Base-by-base conservation (phyloP, 2,888 invertebrate species). In the Junonia oenone region DNA sequence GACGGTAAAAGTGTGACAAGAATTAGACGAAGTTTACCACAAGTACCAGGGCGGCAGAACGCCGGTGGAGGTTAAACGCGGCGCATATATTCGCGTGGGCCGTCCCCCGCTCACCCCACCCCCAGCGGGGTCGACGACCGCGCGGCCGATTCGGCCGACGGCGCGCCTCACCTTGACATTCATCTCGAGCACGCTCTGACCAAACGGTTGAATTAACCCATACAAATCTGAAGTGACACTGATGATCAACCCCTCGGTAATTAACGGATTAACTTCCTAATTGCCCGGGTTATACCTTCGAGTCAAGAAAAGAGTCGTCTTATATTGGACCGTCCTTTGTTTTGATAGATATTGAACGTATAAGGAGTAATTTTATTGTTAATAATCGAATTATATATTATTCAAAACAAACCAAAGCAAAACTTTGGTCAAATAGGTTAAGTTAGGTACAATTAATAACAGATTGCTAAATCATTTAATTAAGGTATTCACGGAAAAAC, bases 101-200 rank as follows among this genome's bases (percentile, higher is more conserved):
- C 79, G 82, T 69, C 75, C 76, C 76, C 78, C 80, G 60, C 69
- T 75, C 61, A 45, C 71, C 71, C 45, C 68, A 60, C 70, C 71
- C 72, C 66, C 68, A 66, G 61, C 69, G 67, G 78, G 90, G 86
- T 89, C 88, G 81, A 82, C 75, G 88, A 84, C 87, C 80, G 76
- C 79, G 77, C 80, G 76, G 85, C 81, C 86, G 86, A 83, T 87
- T 88, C 86, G 88, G 88, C 83, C 85, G 83, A 72, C 82, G 81
- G 84, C 83, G 81, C 81, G 81, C 86, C 88, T 90, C 87, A 89
- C 90, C 89, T 90, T 90, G 90, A 90, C 90, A 90, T 90, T 90
- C 89, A 88, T 90, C 89, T 88, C 82, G 78, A 78, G 75, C 80
- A 80, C 82, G 83, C 80, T 84, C 78, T 78, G 76, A 79, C 80